Conservation (phyloP, 2,888 invertebrate species). For the Xestia xanthographa region DNA sequence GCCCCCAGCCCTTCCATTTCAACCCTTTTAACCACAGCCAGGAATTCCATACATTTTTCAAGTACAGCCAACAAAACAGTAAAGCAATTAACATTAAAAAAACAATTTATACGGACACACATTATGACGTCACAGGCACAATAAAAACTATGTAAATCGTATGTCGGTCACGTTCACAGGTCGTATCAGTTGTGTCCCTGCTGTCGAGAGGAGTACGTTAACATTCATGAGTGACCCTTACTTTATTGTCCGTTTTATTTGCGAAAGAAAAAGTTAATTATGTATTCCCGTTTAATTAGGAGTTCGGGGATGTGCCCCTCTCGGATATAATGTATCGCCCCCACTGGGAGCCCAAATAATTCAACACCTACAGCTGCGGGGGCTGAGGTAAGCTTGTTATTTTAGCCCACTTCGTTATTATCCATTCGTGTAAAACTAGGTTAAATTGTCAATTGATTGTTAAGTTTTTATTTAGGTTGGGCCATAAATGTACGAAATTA, state of each 20-base stretch:
- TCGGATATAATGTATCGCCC: constrained; percentile 60
- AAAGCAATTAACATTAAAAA: constrained; percentile 41
- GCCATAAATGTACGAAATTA: background rate
- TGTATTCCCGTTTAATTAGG: constrained; percentile 66
- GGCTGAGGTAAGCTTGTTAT: constrained; percentile 26
- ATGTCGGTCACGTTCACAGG: constrained; percentile 21
- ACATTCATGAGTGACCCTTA: constrained; percentile 60
- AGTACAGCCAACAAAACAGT: constrained; percentile 20
- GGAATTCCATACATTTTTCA: constrained; percentile 43
- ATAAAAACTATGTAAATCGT: constrained; percentile 54
- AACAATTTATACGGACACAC: constrained; percentile 16
- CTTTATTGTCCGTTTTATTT: constrained; percentile 59
- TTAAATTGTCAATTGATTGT: constrained; percentile 1
- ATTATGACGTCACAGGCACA: constrained; percentile 29
- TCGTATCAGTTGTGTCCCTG: constrained; percentile 14
- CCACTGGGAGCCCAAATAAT: constrained; percentile 50
- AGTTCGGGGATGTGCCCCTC: constrained; percentile 48
- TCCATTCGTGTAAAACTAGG: background rate
- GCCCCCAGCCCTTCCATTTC: constrained; percentile 35
- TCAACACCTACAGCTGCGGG: constrained; percentile 52
- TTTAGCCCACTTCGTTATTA: constrained; percentile 18
- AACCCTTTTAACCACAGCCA: constrained; percentile 45
- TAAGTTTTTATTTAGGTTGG: background rate
- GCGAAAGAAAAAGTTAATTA: constrained; percentile 62
- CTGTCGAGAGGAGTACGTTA: constrained; percentile 37